These are phyloP conservation scores for Halesus radiatus DNA, from an alignment of 1,140 invertebrate species.

Conservation along the genomic window DNA sequence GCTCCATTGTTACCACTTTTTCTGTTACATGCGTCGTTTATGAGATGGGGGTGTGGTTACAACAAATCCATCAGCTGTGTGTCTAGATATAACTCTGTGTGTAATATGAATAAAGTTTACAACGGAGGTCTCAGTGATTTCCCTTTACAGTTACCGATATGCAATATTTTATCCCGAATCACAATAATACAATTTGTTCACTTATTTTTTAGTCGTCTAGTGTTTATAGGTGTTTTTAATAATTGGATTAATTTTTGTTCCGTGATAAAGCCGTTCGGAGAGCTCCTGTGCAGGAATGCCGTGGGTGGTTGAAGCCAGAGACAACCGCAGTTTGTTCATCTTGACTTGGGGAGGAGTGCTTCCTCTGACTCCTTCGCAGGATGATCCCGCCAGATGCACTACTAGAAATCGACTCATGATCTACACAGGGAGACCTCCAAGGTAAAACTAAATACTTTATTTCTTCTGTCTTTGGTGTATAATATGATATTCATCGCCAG, in stretches of 20 bases:
- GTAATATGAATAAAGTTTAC: too few relatives aligned
- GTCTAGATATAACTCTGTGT: too few relatives aligned
- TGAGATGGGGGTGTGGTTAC: too few relatives aligned
- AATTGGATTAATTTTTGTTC: neutral
- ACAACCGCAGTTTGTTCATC: slow-evolving; percentile 81
- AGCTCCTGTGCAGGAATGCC: slow-evolving; percentile 78
- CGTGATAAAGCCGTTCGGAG: slow-evolving; percentile 30
- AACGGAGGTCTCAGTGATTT: too few relatives aligned
- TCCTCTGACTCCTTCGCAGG: slow-evolving; percentile 65
- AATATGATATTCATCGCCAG: too few relatives aligned
- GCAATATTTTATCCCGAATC: too few relatives aligned
- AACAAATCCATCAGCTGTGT: neutral
- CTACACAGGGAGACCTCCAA: slow-evolving; percentile 75
- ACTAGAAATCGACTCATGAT: slow-evolving; percentile 75
- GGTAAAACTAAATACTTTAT: slow-evolving; percentile 47
- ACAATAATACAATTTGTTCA: too few relatives aligned
- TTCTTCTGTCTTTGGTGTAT: too few relatives aligned
- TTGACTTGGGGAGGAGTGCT: slow-evolving; percentile 80
- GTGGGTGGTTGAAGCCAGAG: slow-evolving; percentile 81
- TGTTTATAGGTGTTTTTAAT: too few relatives aligned
- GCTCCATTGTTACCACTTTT: neutral
- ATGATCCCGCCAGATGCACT: slow-evolving; percentile 73
- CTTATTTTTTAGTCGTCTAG: too few relatives aligned
- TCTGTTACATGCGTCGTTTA: neutral
- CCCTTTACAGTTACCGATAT: too few relatives aligned